Conservation (phyloP, 2,113 vertebrate species). For the Mola mola region DNA sequence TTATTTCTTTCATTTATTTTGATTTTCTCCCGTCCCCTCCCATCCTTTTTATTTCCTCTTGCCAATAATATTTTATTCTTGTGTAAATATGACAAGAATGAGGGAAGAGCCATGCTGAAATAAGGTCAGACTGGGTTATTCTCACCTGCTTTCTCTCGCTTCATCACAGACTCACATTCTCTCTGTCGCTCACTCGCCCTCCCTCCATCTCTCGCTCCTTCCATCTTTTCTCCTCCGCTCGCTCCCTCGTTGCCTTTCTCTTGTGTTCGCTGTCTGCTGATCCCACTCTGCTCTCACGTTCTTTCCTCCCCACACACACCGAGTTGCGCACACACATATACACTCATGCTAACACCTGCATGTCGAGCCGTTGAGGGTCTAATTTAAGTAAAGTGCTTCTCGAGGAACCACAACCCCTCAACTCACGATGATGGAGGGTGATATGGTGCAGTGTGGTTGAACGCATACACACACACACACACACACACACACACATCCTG, state of each 20-base stretch:
- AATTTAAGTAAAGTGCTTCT: conserved; percentile 82
- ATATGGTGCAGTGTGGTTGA: conserved; percentile 46
- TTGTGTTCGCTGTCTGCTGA: conserved; percentile 61
- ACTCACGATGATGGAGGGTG: conserved; percentile 69
- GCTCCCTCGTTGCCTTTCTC: conserved; percentile 44
- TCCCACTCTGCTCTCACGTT: conserved; percentile 63
- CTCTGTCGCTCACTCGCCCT: not conserved
- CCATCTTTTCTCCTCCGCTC: conserved; percentile 23
- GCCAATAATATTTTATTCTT: conserved; percentile 74
- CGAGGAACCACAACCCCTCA: conserved; percentile 75
- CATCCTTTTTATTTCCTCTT: conserved; percentile 55
- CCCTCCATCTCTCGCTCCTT: not conserved
- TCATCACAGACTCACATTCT: not conserved
- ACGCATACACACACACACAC: conserved; percentile 42
- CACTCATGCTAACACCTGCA: conserved; percentile 71
- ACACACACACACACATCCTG: conserved; percentile 49
- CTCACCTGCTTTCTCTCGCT: conserved; percentile 58
- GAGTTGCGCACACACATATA: conserved; percentile 16
- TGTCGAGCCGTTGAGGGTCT: conserved; percentile 75
- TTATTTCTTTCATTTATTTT: conserved; percentile 39
- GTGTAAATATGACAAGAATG: conserved; percentile 72
- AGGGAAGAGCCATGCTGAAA: conserved; percentile 59
- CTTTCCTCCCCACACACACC: conserved; percentile 33
- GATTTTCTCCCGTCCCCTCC: conserved; percentile 25
- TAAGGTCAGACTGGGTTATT: conserved; percentile 71